Conservation (phyloP, 2,113 vertebrate species). For the Myiopsitta monachus region DNA sequence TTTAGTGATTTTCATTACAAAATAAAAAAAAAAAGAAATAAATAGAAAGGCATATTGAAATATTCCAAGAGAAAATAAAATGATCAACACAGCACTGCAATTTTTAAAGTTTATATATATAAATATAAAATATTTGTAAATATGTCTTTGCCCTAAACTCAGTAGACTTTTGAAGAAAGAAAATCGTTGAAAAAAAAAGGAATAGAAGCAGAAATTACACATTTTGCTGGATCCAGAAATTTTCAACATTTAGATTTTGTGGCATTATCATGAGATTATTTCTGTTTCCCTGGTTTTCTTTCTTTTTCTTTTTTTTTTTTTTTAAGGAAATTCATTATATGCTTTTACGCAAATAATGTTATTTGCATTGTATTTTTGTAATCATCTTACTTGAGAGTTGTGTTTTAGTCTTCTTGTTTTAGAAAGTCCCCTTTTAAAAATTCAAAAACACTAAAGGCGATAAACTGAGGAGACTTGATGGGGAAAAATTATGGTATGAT, state of each 20-base stretch:
- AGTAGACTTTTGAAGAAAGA: neutral
- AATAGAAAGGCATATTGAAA: neutral
- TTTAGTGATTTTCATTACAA: neutral
- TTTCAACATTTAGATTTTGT: neutral
- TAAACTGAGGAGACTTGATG: neutral
- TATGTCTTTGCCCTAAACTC: neutral
- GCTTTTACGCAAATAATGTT: neutral
- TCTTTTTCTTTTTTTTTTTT: too few relatives aligned
- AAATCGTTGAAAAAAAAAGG: neutral
- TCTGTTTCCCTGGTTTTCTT: neutral
- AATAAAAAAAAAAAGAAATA: neutral
- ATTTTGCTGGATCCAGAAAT: neutral
- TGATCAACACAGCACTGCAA: rapidly evolving
- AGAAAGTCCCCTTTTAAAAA: neutral
- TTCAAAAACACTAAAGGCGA: neutral
- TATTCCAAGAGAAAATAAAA: neutral
- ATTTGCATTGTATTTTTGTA: neutral
- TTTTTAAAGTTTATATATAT: neutral
- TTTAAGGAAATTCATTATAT: neutral
- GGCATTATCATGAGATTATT: neutral
- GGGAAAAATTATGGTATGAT: neutral
- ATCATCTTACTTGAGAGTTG: neutral
- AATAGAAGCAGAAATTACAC: neutral
- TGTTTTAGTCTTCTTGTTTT: neutral
- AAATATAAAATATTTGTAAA: neutral